Percentiles rank a stretch among this genome's conserved stretches.
Conservation (phyloP, 2,113 vertebrate genomes). For the Peromyscus polionotus region DNA sequence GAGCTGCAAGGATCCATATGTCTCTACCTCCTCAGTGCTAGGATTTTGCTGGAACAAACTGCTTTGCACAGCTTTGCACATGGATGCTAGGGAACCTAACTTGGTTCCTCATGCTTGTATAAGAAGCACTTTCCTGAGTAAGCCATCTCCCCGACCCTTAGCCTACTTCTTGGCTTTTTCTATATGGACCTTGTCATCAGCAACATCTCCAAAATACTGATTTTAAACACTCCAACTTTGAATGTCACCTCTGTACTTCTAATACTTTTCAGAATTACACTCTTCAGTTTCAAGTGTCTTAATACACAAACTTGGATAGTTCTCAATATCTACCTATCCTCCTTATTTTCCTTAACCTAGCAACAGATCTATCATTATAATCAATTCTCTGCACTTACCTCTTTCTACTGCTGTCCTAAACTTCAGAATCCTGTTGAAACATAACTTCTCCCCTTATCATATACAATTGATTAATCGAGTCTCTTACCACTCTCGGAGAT, state of each 20-base stretch:
- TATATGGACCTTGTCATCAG: background rate
- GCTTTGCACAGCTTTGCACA: background rate
- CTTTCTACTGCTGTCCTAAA: background rate
- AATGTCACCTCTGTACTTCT: no score
- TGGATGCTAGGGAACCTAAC: background rate
- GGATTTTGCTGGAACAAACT: background rate
- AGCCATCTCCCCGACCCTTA: background rate
- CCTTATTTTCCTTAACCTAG: background rate
- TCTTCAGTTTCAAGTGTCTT: background rate
- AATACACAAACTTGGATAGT: background rate
- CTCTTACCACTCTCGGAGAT: background rate
- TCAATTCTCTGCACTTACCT: background rate
- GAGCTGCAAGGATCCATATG: background rate
- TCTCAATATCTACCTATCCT: background rate
- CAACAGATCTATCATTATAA: background rate
- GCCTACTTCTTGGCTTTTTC: background rate
- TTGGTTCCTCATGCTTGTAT: background rate
- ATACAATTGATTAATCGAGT: background rate
- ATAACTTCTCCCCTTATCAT: background rate
- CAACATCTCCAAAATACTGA: background rate
- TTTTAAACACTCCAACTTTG: background rate
- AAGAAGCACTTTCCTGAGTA: background rate
- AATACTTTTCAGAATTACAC: background rate
- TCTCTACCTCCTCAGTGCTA: background rate
- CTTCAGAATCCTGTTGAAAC: background rate